Percentiles rank a stretch among this genome's conserved stretches.
phyloP scores from a whole-genome alignment of 2,113 vertebrate genomes.

The Chloropsis cyanopogon region DNA sequence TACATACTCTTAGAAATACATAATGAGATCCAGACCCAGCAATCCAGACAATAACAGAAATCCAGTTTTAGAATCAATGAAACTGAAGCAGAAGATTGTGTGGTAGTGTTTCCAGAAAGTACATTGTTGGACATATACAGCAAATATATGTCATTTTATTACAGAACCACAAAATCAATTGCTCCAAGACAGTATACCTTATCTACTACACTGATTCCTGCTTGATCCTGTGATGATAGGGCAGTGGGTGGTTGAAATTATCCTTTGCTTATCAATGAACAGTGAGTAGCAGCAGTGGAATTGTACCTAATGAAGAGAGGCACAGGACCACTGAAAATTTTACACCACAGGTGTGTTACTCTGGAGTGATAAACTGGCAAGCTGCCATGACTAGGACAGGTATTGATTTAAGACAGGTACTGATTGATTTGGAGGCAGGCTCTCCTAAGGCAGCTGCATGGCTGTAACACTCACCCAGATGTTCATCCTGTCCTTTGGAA shows the following conservation, averaged over 20 bases:
- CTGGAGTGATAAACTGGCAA: background rate
- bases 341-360: background rate
- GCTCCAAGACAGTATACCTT: background rate
- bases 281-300: background rate
- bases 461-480: background rate
- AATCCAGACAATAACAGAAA: background rate
- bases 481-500: background rate
- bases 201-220: background rate
- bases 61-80: background rate
- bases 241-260: background rate
- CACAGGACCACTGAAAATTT: background rate
- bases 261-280: accelerated
- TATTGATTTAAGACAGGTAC: background rate
- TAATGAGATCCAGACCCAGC: background rate
- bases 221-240: background rate
- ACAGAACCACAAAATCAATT: background rate
- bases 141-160: background rate
- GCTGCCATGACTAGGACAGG: background rate
- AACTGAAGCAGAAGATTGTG: background rate
- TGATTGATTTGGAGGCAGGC: background rate
- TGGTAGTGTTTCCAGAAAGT: background rate
- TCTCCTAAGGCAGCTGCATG: accelerated
- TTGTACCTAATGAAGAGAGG: background rate
- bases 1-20: background rate
- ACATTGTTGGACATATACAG: background rate